Evolutionary conservation across 1,140 invertebrate species (phyloP), one percentile per base, ranked within the genome.

Genomic region (Parapsyche elsis): DNA sequence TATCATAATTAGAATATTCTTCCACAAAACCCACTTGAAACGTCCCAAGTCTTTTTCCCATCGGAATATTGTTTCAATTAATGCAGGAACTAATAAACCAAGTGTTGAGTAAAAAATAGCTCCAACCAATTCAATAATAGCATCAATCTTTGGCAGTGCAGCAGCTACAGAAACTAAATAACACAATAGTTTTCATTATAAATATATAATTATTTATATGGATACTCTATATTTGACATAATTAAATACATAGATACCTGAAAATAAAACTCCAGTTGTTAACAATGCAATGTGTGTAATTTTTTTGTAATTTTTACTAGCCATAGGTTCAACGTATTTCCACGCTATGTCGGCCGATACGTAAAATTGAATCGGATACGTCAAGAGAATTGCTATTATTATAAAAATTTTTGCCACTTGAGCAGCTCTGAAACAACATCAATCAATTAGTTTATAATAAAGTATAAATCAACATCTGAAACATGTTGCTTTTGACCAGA

Each of bases 91-190:
- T 71, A 97, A 94, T 1, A 92, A 87, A 30, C 97, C 96, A 7
- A 98, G 89, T 26, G 95, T 92, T 7, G 95, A 95, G 84, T 96
- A 95, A 85, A 94, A 94, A 49, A 97, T 87, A 0, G 97, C 94
- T 10, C 97, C 97, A 21, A 98, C 94, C n/a, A 97, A 88, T 53
- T 95, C 94, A 76, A 98, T 98, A 83, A 98, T 93, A 9, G 95
- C 90, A 80, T 96, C 96, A 77, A 98, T 88, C 84, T 95, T 91
- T 2, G 95, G 95, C 23, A 98, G 91, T 1, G 91, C 88, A 16
- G 92, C 89, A 0, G 95, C 95, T 21, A 98, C 88, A 12, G 90
- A 88, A 85, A 96, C 96, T 91, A 92, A 87, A 84, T 91, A 87
- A 0, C 86, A 76, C 12, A 30, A 1, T 46, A 74, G 38, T 70